These are phyloP conservation scores for Astyanax mexicanus DNA, from an alignment of 2,797 vertebrate genomes.

Conservation along the genomic window DNA sequence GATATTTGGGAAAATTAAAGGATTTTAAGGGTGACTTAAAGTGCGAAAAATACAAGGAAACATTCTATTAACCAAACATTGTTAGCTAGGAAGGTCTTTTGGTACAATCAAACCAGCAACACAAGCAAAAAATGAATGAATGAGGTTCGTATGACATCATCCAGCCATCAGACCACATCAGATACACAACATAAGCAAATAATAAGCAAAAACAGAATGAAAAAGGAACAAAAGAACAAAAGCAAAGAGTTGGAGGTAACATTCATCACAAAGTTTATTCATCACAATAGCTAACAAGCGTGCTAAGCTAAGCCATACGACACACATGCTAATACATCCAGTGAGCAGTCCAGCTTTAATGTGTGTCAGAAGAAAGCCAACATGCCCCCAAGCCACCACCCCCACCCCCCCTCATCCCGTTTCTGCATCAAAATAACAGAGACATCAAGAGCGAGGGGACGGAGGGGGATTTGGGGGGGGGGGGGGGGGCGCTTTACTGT, in stretches of 20 bases:
- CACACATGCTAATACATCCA: neutral
- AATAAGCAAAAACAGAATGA: no score
- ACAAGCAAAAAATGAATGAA: neutral
- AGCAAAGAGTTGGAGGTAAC: conserved; percentile 19
- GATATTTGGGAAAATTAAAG: no score
- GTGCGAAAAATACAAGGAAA: no score
- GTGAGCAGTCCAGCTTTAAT: neutral
- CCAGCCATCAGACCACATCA: neutral
- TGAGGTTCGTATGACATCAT: neutral
- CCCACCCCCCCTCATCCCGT: no score
- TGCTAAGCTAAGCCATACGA: neutral
- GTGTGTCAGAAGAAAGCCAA: no score
- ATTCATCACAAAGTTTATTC: conserved; percentile 44
- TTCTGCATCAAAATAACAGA: conserved; percentile 23
- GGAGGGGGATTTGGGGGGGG: no score
- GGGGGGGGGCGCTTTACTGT: conserved; percentile 32
- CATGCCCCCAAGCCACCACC: no score
- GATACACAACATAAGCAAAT: neutral
- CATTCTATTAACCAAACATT: no score
- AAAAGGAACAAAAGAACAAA: no score
- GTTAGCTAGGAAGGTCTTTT: conserved; percentile 1
- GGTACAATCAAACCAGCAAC: neutral
- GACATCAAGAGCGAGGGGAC: conserved; percentile 15
- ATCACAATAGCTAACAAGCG: conserved; percentile 23
- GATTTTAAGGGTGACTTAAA: no score